A percentile compares a stretch with the other conserved stretches of the same genome.
Conservation (phyloP, 2,797 vertebrate species). For the Geotrypetes seraphini region DNA sequence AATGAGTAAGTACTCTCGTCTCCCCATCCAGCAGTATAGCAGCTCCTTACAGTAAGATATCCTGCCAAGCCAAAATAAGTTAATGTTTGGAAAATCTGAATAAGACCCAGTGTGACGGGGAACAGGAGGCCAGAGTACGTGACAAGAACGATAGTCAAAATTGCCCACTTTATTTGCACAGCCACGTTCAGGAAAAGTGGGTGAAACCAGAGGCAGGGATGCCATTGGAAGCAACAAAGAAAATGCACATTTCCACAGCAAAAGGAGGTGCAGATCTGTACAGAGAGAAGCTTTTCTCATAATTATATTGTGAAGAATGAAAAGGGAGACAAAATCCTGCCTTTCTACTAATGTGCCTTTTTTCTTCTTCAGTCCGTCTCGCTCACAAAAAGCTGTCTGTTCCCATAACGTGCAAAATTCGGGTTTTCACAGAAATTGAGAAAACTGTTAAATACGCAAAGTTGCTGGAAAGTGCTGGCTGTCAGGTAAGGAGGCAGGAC, state of each 20-base stretch:
- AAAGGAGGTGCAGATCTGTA: neutral
- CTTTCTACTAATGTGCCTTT: neutral
- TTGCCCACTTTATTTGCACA: no score
- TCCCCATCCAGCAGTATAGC: neutral
- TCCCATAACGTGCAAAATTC: conserved; percentile 94
- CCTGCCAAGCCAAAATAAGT: no score
- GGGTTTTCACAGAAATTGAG: conserved; percentile 83
- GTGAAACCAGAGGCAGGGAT: no score
- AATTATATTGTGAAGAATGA: no score
- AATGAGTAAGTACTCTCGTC: conserved; percentile 69
- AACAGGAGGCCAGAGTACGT: no score
- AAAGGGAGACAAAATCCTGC: neutral
- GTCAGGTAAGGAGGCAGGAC: conserved; percentile 79
- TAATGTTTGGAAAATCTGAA: no score
- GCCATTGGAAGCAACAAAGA: no score
- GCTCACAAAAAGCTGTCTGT: conserved; percentile 86
- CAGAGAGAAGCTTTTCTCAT: no score
- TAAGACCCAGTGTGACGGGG: no score
- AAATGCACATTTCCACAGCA: no score
- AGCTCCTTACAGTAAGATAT: neutral
- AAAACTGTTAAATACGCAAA: conserved; percentile 86
- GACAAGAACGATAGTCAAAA: no score
- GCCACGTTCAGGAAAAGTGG: no score
- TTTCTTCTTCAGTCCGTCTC: conserved; percentile 63
- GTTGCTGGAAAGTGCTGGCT: conserved; percentile 91